A percentile compares a stretch with the other conserved stretches of the same genome.
Evolutionary conservation across 2,888 invertebrate species (phyloP).

Genomic region (Drymonia ruficornis): DNA sequence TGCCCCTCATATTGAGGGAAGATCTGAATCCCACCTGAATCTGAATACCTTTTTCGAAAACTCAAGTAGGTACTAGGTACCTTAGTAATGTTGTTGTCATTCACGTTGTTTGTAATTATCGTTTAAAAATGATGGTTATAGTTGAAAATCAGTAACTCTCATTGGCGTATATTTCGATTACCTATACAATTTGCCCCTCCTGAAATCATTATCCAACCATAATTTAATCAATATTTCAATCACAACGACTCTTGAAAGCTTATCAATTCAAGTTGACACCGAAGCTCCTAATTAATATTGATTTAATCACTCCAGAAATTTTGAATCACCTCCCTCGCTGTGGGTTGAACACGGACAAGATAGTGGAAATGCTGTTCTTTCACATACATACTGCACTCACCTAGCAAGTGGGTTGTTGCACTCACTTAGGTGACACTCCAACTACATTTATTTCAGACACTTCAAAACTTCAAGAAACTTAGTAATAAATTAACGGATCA

Average conservation of each 20-base stretch:
- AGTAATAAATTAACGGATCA: neutral
- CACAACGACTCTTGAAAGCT: neutral
- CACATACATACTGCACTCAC: conserved; percentile 47
- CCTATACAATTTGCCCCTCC: no score
- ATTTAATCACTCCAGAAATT: neutral
- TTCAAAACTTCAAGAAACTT: conserved; percentile 7
- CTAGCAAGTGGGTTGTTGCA: conserved; percentile 42
- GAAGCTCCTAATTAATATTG: neutral
- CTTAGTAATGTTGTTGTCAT: no score
- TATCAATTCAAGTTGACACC: neutral
- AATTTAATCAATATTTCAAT: neutral
- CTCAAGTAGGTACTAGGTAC: no score
- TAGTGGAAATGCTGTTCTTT: conserved; percentile 28
- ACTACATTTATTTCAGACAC: conserved; percentile 26
- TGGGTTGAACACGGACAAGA: neutral
- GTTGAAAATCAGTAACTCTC: no score
- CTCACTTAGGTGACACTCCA: conserved; percentile 35
- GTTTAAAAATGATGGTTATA: no score
- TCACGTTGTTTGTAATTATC: no score
- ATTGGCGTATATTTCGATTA: no score
- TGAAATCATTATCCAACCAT: neutral
- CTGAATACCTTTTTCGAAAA: no score
- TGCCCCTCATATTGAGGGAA: no score
- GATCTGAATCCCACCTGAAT: no score
- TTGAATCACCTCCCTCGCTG: neutral